Percentiles rank a stretch among this genome's conserved stretches.
Evolutionary conservation across 1,140 invertebrate species (phyloP).

Genomic region (Aphidius gifuensis): DNA sequence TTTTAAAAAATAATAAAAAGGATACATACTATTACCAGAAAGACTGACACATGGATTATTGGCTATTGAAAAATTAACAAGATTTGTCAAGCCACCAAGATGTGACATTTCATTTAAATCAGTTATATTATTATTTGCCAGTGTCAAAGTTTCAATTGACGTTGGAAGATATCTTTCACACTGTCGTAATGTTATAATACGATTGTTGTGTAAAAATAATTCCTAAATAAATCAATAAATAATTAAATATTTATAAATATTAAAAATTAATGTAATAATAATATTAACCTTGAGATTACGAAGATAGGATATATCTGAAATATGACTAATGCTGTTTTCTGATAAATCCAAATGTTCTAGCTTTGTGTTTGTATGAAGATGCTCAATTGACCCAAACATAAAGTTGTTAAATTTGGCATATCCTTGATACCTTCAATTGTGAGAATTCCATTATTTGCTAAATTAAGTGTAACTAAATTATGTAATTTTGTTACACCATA

Average conservation of each 20-base stretch:
- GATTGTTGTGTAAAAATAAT: conserved; percentile 81
- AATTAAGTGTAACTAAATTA: conserved; percentile 75
- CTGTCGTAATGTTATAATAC: conserved; percentile 74
- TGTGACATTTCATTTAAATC: conserved; percentile 87
- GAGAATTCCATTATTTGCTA: conserved; percentile 83
- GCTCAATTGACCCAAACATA: conserved; percentile 79
- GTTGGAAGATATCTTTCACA: conserved; percentile 79
- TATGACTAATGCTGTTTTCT: conserved; percentile 80
- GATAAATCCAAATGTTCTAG: conserved; percentile 83
- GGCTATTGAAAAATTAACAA: conserved; percentile 78
- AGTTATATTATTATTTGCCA: conserved; percentile 80
- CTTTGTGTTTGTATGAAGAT: conserved; percentile 75
- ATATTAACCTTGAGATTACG: conserved; percentile 69
- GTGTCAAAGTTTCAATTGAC: conserved; percentile 70
- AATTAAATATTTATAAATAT: conserved; percentile 11
- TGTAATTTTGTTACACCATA: conserved; percentile 77
- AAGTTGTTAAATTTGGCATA: conserved; percentile 71
- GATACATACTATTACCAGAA: conserved; percentile 69
- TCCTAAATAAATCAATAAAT: conserved; percentile 59
- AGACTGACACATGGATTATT: conserved; percentile 82
- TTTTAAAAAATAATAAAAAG: conserved; percentile 46
- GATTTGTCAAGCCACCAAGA: conserved; percentile 68
- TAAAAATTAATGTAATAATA: neutral
- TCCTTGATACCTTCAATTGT: conserved; percentile 87
- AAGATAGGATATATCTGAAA: conserved; percentile 81